Percentiles rank a stretch among this genome's conserved stretches.
Evolutionary conservation across 2,113 vertebrate species (phyloP).

Genomic region (Gobio gobio): DNA sequence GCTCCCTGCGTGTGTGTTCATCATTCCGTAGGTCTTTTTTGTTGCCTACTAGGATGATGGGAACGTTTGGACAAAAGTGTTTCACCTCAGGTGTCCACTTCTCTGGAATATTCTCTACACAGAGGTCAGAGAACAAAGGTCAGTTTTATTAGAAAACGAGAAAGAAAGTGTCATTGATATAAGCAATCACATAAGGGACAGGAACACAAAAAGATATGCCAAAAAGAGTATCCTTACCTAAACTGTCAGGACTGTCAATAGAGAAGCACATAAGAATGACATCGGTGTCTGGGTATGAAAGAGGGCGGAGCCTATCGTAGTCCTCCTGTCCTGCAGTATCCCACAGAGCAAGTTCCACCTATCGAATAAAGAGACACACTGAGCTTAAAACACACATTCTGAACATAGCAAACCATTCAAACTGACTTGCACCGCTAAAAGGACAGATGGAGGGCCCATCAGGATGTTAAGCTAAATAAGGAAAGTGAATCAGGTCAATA

Average conservation of each 20-base stretch:
- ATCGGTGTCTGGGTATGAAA: constrained; percentile 84
- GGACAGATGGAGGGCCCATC: neutral
- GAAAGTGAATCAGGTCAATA: constrained; percentile 54
- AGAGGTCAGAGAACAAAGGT: constrained; percentile 5
- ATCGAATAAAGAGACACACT: constrained; percentile 32
- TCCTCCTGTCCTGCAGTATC: constrained; percentile 83
- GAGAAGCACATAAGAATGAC: constrained; percentile 86
- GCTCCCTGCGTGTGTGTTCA: constrained; percentile 95
- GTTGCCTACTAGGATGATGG: constrained; percentile 98
- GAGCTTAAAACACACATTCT: neutral
- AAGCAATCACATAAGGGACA: neutral
- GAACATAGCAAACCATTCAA: constrained; percentile 5
- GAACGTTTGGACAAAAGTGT: constrained; percentile 99
- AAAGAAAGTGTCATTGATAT: neutral
- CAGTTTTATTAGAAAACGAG: neutral
- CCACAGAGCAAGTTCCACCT: constrained; percentile 84
- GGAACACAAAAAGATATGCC: neutral
- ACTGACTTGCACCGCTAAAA: neutral
- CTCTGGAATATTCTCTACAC: constrained; percentile 97
- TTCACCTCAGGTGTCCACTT: constrained; percentile 99
- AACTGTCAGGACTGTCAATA: constrained; percentile 86
- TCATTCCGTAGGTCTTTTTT: constrained; percentile 99
- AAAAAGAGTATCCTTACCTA: constrained; percentile 80
- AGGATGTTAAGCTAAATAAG: constrained; percentile 49
- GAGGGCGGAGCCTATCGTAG: constrained; percentile 81